phyloP scores from a whole-genome alignment of 2,888 invertebrate species.

The Eristalinus sepulchralis region DNA sequence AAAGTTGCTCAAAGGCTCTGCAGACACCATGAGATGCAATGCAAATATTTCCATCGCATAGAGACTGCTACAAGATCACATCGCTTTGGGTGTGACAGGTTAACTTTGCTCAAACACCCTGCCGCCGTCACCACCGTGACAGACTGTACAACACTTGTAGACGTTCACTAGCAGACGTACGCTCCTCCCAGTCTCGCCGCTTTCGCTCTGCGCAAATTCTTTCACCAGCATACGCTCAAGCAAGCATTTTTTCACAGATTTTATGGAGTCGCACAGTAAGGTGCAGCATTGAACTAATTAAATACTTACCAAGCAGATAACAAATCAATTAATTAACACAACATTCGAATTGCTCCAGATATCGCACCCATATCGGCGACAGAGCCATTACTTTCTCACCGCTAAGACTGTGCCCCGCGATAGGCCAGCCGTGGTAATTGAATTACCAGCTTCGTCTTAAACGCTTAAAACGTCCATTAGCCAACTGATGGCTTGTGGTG shows the following conservation, averaged over 20 bases:
- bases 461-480: neutral
- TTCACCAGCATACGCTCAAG: neutral
- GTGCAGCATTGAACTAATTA: conserved; percentile 1
- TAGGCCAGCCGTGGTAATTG: neutral
- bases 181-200: neutral
- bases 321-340: conserved; percentile 22
- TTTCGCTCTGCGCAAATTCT: neutral
- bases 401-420: neutral
- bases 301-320: neutral
- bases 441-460: conserved; percentile 9
- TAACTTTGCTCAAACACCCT: neutral
- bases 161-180: too few relatives aligned
- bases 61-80: neutral
- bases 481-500: neutral
- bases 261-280: neutral
- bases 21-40: neutral
- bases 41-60: neutral
- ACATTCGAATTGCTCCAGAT: neutral
- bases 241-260: neutral
- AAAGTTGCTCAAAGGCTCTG: neutral
- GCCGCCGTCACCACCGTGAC: neutral
- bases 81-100: neutral
- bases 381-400: neutral
- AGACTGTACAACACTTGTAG: neutral
- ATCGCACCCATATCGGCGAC: neutral